Evolutionary conservation across 2,113 vertebrate species (phyloP), one percentile per base, ranked within the genome.

Genomic region (Ceratotherium simum): DNA sequence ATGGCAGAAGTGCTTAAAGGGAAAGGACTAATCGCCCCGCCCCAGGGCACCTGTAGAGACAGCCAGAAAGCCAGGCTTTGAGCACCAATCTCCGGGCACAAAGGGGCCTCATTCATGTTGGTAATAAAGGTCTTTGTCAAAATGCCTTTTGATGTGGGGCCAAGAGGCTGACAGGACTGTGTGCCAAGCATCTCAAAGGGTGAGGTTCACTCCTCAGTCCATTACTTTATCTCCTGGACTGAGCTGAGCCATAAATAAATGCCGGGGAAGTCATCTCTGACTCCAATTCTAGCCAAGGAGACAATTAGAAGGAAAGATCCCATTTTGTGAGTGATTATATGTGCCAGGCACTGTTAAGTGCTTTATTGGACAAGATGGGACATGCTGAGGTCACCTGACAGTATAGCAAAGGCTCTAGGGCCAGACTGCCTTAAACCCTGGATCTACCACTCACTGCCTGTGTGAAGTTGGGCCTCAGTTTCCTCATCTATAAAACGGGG

Each of bases 41-140:
- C 93, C 9, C 18, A 0, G 84, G 80, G 54, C 91, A 69, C 51
- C 5, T 3, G 39, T 2, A 48, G 73, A 88, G 67, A 95, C 23
- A n/a, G 33, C 23, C 83, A 58, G 27, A 95, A 72, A 64, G 27
- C 58, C 78, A 73, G 78, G 7, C 42, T 36, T 73, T 21, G 6
- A 79, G 39, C 65, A 4, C 33, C 8, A 62, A 21, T 51, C 65
- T 42, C 51, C 13, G 3, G 27, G 78, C 51, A 72, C 81, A 88
- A 73, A 90, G 48, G 12, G 21, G 72, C 70, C 69, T 85, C 80
- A 75, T 86, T 93, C 39, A 27, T 27, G 79, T 73, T 51, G 12
- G 48, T 94, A 54, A 95, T 72, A 65, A 97, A 96, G 95, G 92
- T 18, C n/a, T 85, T 79, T 70, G 10, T 85, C 95, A 81, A 88